These are phyloP conservation scores for Hylyphantes graminicola DNA, from an alignment of 1,140 invertebrate species.

Conservation along the genomic window DNA sequence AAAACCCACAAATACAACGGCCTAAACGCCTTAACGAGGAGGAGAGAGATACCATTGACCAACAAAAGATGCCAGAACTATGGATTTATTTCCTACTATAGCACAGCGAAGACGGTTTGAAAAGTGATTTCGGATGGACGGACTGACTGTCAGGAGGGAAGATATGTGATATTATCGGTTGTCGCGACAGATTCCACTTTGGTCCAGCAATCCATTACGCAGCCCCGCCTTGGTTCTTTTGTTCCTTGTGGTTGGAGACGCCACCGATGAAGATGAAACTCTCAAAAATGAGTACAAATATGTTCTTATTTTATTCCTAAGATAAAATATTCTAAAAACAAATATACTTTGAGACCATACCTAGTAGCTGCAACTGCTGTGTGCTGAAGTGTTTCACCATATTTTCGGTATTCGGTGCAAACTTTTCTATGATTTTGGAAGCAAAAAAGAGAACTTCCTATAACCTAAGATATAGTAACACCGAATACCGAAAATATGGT, in stretches of 20 bases:
- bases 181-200: slow-evolving; percentile 50
- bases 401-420: too few relatives aligned
- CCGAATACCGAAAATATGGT: too few relatives aligned
- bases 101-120: slow-evolving; percentile 48
- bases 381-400: too few relatives aligned
- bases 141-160: slow-evolving; percentile 53
- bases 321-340: too few relatives aligned
- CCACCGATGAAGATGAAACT: neutral
- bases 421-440: too few relatives aligned
- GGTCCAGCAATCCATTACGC: slow-evolving; percentile 51
- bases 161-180: slow-evolving; percentile 42
- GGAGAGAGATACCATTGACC: slow-evolving; percentile 30
- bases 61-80: slow-evolving; percentile 25
- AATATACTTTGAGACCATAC: neutral
- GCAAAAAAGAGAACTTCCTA: too few relatives aligned
- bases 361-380: too few relatives aligned
- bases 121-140: slow-evolving; percentile 12
- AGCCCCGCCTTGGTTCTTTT: slow-evolving; percentile 21
- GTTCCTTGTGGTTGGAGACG: slow-evolving; percentile 40
- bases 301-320: too few relatives aligned
- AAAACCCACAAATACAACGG: neutral
- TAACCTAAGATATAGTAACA: too few relatives aligned
- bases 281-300: too few relatives aligned
- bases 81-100: slow-evolving; percentile 18
- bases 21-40: slow-evolving; percentile 43